Evolutionary conservation across 2,113 vertebrate species (phyloP), one percentile per base, ranked within the genome.

Genomic region (Narcine bancroftii): DNA sequence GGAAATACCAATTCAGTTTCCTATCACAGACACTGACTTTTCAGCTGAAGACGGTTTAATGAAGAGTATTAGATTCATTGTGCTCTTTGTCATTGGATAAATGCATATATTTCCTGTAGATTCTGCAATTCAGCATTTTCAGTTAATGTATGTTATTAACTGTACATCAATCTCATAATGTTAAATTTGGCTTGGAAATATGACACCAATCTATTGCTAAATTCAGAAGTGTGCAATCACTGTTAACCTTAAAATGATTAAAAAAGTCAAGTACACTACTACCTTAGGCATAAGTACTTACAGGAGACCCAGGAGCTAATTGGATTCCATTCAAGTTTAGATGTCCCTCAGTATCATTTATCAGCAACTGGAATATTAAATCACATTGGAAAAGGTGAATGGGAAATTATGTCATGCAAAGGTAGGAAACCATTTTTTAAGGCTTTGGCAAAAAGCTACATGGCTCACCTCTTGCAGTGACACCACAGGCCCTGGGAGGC

Each of bases 281-380:
- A 91, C 63, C 21, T 91, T 45, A 45, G 63, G 63, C 42, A 6
- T 69, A 42, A 89, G 93, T 95, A 97, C 97, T 92, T 94, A 99
- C 98, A 93, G 93, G 95, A 36, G 95, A 95, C 4, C 97, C 96
- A 71, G 94, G 75, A 83, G 96, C 94, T 93, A 97, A 96, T 92
- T 97, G 95, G 89, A 96, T 94, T 94, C 94, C 95, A 42, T 97
- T 96, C 93, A 97, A 93, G 94, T 98, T 99, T 93, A 96, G 95
- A 93, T 94, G 92, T 92, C 96, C 96, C 0, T 96, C 94, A 19
- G 97, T 99, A 92, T 95, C 93, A 79, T 99, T 99, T 19, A 97
- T 94, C 45, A 98, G 94, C 45, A 97, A 94, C 98, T 99, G 93
- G 36, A 93, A 94, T 87, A 53, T 19, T 77, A 65, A 75, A 66